These are phyloP conservation scores for Nemopilema nomurai DNA, from an alignment of 30 jellyfish, hydroid and myxozoan species.

Conservation along the genomic window DNA sequence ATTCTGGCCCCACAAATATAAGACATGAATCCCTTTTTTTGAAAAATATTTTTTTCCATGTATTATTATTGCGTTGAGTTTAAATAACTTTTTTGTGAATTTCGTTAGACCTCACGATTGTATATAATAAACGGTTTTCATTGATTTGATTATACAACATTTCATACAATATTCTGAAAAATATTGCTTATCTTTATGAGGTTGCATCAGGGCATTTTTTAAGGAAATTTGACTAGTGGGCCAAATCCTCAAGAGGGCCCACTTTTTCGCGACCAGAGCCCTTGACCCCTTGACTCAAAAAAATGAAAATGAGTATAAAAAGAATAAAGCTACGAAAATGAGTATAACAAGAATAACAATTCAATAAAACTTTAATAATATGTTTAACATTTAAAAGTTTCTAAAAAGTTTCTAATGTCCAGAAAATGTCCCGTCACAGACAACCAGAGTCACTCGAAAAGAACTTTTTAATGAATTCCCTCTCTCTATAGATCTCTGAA, in stretches of 20 bases:
- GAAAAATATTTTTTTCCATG: background rate
- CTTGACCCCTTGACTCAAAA: no score
- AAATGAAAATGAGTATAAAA: no score
- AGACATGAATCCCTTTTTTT: background rate
- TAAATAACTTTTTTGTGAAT: background rate
- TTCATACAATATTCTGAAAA: background rate
- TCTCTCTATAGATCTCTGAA: background rate
- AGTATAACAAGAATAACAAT: no score
- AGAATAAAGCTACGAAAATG: no score
- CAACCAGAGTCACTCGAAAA: conserved; percentile 7
- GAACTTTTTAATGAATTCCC: conserved; percentile 6
- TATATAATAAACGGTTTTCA: background rate
- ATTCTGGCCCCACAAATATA: background rate
- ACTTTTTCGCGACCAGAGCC: no score
- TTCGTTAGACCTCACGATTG: background rate
- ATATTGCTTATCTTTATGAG: no score
- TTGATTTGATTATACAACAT: background rate
- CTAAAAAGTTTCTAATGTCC: no score
- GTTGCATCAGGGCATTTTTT: no score
- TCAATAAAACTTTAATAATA: no score
- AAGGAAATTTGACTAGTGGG: no score
- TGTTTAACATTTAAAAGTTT: no score
- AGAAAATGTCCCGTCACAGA: background rate
- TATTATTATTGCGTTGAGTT: background rate
- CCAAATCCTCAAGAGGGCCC: no score